phyloP scores from a whole-genome alignment of 2,888 invertebrate genomes.

The Synanthedon formicaeformis region DNA sequence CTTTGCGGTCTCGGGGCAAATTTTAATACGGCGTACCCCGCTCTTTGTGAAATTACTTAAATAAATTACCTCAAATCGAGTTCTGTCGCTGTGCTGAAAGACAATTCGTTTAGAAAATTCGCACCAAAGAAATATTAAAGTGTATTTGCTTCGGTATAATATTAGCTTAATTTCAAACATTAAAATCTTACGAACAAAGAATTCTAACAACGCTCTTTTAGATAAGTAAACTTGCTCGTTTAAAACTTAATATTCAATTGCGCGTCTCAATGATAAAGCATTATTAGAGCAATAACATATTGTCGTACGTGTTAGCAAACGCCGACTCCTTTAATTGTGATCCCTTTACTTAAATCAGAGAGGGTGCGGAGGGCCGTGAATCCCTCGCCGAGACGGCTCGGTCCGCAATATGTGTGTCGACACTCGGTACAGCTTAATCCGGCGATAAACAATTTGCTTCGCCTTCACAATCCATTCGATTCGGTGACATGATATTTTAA shows the following conservation, averaged over 20 bases:
- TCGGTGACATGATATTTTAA: slow-evolving; percentile 41
- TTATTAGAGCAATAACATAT: slow-evolving; percentile 2
- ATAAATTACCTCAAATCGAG: slow-evolving; percentile 58
- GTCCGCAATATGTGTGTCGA: slow-evolving; percentile 47
- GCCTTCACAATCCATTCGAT: slow-evolving; percentile 46
- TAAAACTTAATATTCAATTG: background rate
- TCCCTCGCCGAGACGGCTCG: slow-evolving; percentile 18
- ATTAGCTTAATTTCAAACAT: no score
- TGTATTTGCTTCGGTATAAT: no score
- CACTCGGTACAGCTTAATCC: slow-evolving; percentile 47
- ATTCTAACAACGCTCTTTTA: no score
- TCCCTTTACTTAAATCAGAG: slow-evolving; percentile 34
- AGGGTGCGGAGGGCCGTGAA: slow-evolving; percentile 20
- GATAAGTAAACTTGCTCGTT: no score
- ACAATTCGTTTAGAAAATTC: slow-evolving; percentile 43
- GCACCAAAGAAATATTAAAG: background rate
- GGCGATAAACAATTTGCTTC: slow-evolving; percentile 58
- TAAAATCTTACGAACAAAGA: no score
- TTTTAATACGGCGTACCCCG: slow-evolving; percentile 60
- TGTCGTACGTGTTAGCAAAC: slow-evolving; percentile 38
- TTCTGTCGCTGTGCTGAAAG: slow-evolving; percentile 34
- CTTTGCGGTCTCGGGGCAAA: slow-evolving; percentile 63
- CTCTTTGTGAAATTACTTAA: slow-evolving; percentile 60
- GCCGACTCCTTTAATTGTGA: slow-evolving; percentile 46
- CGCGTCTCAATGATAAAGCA: background rate